These are phyloP conservation scores for Centropus unirufus DNA, from an alignment of 2,113 vertebrate genomes.

Conservation along the genomic window DNA sequence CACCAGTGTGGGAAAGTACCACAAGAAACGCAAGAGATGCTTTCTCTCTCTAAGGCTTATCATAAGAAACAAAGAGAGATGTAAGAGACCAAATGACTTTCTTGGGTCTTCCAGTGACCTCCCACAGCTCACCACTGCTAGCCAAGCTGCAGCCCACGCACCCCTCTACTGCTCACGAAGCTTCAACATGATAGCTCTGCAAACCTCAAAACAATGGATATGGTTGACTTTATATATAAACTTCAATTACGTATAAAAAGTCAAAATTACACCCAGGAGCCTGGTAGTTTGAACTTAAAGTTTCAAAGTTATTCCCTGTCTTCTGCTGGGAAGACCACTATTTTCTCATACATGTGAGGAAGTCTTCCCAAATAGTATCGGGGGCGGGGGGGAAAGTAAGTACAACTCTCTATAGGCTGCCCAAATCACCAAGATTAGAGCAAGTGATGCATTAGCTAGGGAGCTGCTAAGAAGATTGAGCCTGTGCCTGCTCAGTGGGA, in stretches of 20 bases:
- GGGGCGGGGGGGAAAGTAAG: neutral
- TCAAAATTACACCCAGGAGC: neutral
- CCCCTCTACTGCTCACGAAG: neutral
- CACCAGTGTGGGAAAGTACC: neutral
- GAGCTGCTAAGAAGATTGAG: neutral
- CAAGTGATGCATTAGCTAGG: neutral
- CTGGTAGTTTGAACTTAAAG: neutral
- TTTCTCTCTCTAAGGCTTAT: neutral
- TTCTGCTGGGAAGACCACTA: neutral
- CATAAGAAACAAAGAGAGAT: neutral
- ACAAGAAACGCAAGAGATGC: neutral
- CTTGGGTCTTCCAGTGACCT: neutral
- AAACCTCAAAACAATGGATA: neutral
- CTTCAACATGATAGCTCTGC: neutral
- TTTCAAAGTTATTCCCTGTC: neutral
- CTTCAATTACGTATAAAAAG: slow-evolving; percentile 12
- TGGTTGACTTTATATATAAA: neutral
- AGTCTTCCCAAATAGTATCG: neutral
- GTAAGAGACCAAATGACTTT: neutral
- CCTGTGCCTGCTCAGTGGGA: slow-evolving; percentile 1
- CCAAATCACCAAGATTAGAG: neutral
- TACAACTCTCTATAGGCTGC: neutral
- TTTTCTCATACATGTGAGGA: neutral
- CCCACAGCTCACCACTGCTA: neutral
- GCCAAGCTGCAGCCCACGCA: neutral